Percentiles rank a stretch among this genome's conserved stretches.
Evolutionary conservation across 2,888 invertebrate species (phyloP).

Genomic region (Empis stercorea): DNA sequence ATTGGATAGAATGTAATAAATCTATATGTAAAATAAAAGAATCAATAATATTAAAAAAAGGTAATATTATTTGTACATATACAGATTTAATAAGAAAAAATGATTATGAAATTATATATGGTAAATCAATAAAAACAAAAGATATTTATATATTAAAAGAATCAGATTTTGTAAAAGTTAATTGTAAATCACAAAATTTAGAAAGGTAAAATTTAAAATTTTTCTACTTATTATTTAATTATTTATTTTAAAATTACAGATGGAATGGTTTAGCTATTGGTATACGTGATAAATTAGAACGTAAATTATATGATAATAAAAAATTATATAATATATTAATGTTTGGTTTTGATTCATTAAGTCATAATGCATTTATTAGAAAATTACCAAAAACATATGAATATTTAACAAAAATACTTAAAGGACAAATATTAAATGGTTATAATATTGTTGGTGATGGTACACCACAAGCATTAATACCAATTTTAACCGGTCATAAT

Average conservation of each 20-base stretch:
- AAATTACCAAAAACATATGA: conserved; percentile 63
- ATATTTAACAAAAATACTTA: conserved; percentile 48
- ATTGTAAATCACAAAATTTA: conserved; percentile 40
- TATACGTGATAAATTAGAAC: conserved; percentile 34
- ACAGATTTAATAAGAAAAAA: conserved; percentile 56
- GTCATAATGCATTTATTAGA: conserved; percentile 66
- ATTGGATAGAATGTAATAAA: conserved; percentile 65
- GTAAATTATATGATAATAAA: conserved; percentile 30
- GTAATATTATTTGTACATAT: conserved; percentile 42
- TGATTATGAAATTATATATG: conserved; percentile 46
- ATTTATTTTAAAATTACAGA: conserved; percentile 17
- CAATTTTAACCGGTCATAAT: conserved; percentile 70
- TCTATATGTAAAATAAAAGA: conserved; percentile 33
- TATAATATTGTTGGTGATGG: conserved; percentile 81
- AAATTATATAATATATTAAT: conserved; percentile 55
- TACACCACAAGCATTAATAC: conserved; percentile 76
- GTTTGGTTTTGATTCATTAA: conserved; percentile 81
- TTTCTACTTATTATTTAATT: not conserved
- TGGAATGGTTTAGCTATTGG: conserved; percentile 59
- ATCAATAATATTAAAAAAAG: conserved; percentile 24
- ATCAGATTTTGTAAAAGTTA: conserved; percentile 60
- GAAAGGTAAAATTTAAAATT: conserved; percentile 22
- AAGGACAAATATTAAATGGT: conserved; percentile 54
- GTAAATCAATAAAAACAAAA: conserved; percentile 40
- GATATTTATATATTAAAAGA: conserved; percentile 46